Evolutionary conservation across 2,797 vertebrate genomes (phyloP), one percentile per base, ranked within the genome.

Genomic region (Eupleurogrammus muticus): DNA sequence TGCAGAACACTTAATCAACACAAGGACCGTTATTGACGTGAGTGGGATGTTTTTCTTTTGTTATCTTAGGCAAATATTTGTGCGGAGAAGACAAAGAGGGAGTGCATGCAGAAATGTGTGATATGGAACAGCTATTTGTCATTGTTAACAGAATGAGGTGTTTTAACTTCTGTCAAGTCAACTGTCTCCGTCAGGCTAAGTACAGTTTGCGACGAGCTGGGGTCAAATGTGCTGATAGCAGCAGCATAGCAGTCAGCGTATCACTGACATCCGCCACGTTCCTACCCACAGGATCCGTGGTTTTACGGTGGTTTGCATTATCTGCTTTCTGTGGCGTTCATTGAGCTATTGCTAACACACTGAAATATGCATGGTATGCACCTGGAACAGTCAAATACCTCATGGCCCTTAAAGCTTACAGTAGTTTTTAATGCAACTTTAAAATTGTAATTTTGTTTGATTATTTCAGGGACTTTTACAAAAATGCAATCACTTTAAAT

Each of bases 51-150:
- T 77, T 72, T 81, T 75, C 35, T 76, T 56, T 58, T 59, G 49
- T 70, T 80, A 84, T 86, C 87, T 48, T 47, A 51, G 52, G 51
- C 56, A 79, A 77, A 78, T 84, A 76, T 87, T 87, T 87, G 64
- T 63, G 58, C 61, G 64, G 20, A 23, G 16, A 65, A 70, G 60
- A 57, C 44, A 75, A 50, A 70, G 48, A 57, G 49, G 16, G 48
- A 57, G 36, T 14, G 38, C 4, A 5, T 38, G 9, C 51, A 57
- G 28, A 73, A 72, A 49, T 12, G n/a, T 28, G 65, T 51, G 47
- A 19, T 53, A 38, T 28, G 24, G 17, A 73, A 66, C 2, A 68
- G 58, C 56, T 17, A 38, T 82, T 68, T 55, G 46, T 77, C 60
- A 75, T 49, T 79, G 62, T 74, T 65, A 5, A 13, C 47, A 63